Conservation (phyloP, 37 sponge, comb jelly and placozoan genomes). For the Haliclona indistincta region DNA sequence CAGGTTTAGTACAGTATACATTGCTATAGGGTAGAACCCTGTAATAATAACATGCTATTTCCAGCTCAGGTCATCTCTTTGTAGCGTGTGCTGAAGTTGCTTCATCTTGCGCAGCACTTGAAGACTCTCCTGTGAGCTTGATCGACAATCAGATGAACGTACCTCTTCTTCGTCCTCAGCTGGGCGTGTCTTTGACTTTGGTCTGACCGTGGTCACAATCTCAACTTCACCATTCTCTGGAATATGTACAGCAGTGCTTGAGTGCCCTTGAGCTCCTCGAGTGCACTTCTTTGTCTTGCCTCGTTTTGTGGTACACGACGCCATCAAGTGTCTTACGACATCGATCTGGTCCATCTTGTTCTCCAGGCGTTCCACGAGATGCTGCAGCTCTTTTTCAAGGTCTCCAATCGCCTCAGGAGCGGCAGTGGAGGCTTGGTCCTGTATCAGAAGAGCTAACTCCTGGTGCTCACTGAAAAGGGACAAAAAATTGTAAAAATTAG, state of each 20-base stretch:
- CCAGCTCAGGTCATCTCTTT: conserved; percentile 67
- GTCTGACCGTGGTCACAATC: neutral
- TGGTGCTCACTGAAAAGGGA: conserved; percentile 42
- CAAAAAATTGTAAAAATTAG: too few species aligned
- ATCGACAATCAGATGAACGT: neutral
- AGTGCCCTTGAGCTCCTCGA: neutral
- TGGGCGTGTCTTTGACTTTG: neutral
- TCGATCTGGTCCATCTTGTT: conserved; percentile 53
- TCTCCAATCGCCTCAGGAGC: neutral
- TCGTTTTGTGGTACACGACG: too few species aligned
- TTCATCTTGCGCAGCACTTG: conserved; percentile 52
- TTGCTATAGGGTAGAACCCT: too few species aligned
- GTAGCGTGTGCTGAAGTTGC: conserved; percentile 44
- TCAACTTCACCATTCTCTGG: neutral
- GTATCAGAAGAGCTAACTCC: conserved; percentile 27
- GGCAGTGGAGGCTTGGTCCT: neutral
- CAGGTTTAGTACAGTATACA: too few species aligned
- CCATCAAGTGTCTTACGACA: conserved; percentile 29
- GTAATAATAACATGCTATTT: too few species aligned
- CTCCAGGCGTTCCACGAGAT: conserved; percentile 38
- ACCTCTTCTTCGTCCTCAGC: too few species aligned
- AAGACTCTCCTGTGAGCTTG: conserved; percentile 1
- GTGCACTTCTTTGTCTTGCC: conserved; percentile 1
- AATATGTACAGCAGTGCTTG: neutral
- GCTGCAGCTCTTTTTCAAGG: conserved; percentile 36